phyloP scores from a whole-genome alignment of 2,113 vertebrate genomes.

The Sturnus vulgaris region DNA sequence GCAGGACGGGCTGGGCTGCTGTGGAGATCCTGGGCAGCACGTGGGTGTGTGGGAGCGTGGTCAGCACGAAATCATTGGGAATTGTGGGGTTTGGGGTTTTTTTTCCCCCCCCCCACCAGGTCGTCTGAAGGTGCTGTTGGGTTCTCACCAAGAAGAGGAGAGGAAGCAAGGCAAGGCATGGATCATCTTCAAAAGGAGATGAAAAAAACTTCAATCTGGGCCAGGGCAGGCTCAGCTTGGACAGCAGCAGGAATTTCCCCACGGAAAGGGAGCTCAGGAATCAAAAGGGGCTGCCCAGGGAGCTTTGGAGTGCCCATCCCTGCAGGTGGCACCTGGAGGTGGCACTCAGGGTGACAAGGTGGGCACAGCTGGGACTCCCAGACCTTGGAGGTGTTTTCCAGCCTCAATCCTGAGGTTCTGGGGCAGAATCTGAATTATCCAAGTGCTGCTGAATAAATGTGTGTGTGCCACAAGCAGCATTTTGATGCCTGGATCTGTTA shows the following conservation, averaged over 20 bases:
- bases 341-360: not conserved
- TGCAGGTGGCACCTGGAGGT: not conserved
- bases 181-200: not conserved
- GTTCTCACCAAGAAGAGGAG: not conserved
- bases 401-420: not conserved
- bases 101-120: not conserved
- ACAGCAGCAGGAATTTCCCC: accelerated
- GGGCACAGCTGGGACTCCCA: accelerated
- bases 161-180: not conserved
- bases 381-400: not conserved
- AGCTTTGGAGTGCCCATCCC: not conserved
- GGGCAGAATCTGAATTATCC: not conserved
- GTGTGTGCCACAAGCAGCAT: not conserved
- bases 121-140: not conserved
- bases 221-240: not conserved
- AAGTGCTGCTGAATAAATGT: not conserved
- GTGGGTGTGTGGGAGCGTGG: not conserved
- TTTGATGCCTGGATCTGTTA: not conserved
- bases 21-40: not conserved
- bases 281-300: not conserved
- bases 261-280: not conserved
- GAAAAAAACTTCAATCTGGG: accelerated
- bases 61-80: not conserved
- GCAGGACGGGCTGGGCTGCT: not conserved
- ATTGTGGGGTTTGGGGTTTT: too few relatives aligned